Percentiles rank a stretch among this genome's conserved stretches.
Evolutionary conservation across 2,797 vertebrate genomes (phyloP).

Genomic region (Babyrousa celebensis): DNA sequence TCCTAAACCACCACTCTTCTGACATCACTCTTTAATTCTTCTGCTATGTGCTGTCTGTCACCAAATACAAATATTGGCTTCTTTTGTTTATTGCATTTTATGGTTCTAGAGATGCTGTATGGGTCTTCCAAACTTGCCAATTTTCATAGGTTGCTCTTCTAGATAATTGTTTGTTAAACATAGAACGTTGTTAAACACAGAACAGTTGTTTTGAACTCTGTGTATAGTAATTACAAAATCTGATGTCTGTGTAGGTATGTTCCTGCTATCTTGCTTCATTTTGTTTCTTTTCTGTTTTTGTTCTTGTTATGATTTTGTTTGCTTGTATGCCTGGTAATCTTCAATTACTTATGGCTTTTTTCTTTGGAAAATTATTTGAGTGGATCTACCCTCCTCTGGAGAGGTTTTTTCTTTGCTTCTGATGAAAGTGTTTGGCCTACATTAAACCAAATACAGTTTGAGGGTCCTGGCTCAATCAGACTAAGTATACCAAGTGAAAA

Average conservation of each 20-base stretch:
- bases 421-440: not conserved
- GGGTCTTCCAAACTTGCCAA: not conserved
- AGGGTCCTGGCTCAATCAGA: not conserved
- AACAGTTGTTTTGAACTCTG: not conserved
- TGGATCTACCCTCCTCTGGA: not conserved
- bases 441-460: not conserved
- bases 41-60: not conserved
- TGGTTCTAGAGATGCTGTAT: not conserved
- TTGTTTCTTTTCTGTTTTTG: not conserved
- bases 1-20: not conserved
- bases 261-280: not conserved
- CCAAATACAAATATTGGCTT: not conserved
- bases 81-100: not conserved
- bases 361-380: not conserved
- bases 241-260: not conserved
- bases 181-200: not conserved
- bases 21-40: not conserved
- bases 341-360: not conserved
- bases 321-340: not conserved
- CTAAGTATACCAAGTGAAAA: not conserved
- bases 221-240: not conserved
- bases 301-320: constrained; percentile 24
- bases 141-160: constrained; percentile 7
- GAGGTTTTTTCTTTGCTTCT: not conserved
- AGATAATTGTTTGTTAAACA: not conserved